These are phyloP conservation scores for Vespertilio murinus DNA, from an alignment of 2,797 vertebrate genomes.

Conservation along the genomic window DNA sequence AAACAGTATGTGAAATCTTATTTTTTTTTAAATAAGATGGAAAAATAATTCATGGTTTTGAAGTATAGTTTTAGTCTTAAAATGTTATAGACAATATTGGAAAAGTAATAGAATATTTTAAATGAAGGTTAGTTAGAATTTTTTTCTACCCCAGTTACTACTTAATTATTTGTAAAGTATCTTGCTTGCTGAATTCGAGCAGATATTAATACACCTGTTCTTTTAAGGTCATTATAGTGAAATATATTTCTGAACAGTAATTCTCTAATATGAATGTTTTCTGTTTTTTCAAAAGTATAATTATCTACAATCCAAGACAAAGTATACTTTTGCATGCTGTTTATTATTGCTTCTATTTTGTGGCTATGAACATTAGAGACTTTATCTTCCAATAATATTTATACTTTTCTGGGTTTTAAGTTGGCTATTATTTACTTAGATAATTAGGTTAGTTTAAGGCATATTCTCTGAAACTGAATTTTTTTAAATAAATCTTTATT, in stretches of 20 bases:
- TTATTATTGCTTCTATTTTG: constrained; percentile 14
- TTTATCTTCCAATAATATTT: background rate
- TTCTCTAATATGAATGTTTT: constrained; percentile 38
- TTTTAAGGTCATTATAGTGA: background rate
- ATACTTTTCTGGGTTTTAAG: background rate
- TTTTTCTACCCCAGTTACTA: background rate
- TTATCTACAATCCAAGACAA: background rate
- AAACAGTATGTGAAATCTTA: background rate
- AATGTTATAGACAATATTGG: background rate
- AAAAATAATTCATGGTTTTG: background rate
- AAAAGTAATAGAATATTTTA: background rate
- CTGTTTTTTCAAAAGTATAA: background rate
- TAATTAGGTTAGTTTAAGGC: background rate
- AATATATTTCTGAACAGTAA: background rate
- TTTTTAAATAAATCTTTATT: no score
- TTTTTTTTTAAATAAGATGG: background rate
- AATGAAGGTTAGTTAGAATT: background rate
- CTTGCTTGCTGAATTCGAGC: constrained; percentile 13
- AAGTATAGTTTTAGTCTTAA: background rate
- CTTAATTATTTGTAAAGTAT: constrained; percentile 28
- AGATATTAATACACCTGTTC: background rate
- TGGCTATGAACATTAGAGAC: background rate
- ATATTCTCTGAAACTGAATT: background rate
- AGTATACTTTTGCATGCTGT: background rate
- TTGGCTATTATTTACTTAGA: background rate